Percentiles rank a stretch among this genome's conserved stretches.
Evolutionary conservation across 1,140 invertebrate genomes (phyloP).

Genomic region (Drosophila fuyamai): DNA sequence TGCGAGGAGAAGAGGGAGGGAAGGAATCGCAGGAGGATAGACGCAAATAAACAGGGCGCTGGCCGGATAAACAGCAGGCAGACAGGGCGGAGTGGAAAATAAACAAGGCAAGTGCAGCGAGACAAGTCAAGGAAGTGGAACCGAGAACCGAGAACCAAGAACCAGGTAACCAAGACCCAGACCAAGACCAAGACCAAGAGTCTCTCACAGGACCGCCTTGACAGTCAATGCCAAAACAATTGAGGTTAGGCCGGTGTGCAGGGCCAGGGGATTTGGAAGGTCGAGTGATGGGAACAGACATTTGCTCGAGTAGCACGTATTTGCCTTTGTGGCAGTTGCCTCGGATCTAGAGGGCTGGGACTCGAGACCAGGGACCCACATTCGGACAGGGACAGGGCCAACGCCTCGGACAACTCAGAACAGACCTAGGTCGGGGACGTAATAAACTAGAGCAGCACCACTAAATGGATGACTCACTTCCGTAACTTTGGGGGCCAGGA

Average conservation of each 20-base stretch:
- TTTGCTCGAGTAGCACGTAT: slow-evolving; percentile 36
- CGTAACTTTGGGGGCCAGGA: slow-evolving; percentile 17
- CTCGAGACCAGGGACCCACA: slow-evolving; percentile 2
- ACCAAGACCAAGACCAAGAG: slow-evolving; percentile 50
- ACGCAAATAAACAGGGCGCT: slow-evolving; percentile 38
- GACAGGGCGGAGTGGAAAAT: slow-evolving; percentile 55
- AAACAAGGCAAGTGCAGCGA: slow-evolving; percentile 55
- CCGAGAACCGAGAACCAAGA: slow-evolving; percentile 25
- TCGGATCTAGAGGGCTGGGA: slow-evolving; percentile 19
- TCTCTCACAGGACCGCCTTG: slow-evolving; percentile 59
- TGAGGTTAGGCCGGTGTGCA: slow-evolving; percentile 48
- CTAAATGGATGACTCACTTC: slow-evolving; percentile 23
- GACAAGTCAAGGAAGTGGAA: slow-evolving; percentile 56
- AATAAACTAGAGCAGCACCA: slow-evolving; percentile 12
- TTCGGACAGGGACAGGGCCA: slow-evolving; percentile 12
- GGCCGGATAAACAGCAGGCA: slow-evolving; percentile 55
- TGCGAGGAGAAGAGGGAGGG: background rate
- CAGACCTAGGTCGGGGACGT: slow-evolving; percentile 12
- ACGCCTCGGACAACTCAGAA: slow-evolving; percentile 2
- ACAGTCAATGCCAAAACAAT: slow-evolving; percentile 77
- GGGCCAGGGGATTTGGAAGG: background rate
- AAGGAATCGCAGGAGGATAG: background rate
- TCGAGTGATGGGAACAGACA: slow-evolving; percentile 22
- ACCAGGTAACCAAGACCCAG: slow-evolving; percentile 39
- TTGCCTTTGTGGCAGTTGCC: slow-evolving; percentile 45